Evolutionary conservation across 2,113 vertebrate genomes (phyloP).

Genomic region (Macaca fascicularis): T2T-MFA8v1.1 NC_088375.1:76288501-76289000

Average conservation of each 20-base stretch:
- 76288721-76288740: neutral
- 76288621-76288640: neutral
- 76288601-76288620: neutral
- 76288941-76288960: constrained; percentile 68
- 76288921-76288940: constrained; percentile 57
- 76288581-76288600: neutral
- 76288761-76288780: rapidly evolving
- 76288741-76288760: neutral
- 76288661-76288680: neutral
- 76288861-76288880: neutral
- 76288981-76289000: constrained; percentile 73
- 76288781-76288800: neutral
- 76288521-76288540: neutral
- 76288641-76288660: neutral
- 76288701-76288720: neutral
- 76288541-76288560: neutral
- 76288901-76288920: constrained; percentile 62
- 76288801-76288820: neutral
- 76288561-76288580: neutral
- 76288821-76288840: neutral
- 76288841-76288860: neutral
- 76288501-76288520: neutral
- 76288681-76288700: neutral
- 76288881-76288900: constrained; percentile 41
- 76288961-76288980: constrained; percentile 76